Evolutionary conservation across 1,140 invertebrate species (phyloP).

Genomic region (Schlechtendalia chinensis): DNA sequence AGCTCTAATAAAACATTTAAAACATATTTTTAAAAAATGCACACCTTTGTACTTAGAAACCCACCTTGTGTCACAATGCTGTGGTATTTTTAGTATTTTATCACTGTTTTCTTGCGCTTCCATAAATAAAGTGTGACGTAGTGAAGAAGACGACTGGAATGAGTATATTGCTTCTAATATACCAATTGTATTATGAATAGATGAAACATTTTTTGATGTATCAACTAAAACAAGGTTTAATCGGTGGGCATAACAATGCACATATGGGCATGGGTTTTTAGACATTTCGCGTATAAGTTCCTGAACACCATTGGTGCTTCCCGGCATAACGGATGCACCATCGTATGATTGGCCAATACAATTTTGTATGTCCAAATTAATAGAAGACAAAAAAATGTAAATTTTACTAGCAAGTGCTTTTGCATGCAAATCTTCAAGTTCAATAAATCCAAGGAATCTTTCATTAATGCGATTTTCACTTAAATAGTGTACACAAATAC

Average conservation of each 20-base stretch:
- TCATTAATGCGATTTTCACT: constrained; percentile 19
- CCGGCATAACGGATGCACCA: constrained; percentile 50
- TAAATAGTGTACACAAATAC: constrained; percentile 12
- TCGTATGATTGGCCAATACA: constrained; percentile 51
- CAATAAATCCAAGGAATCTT: constrained; percentile 23
- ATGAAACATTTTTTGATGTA: too few relatives aligned
- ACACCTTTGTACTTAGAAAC: constrained; percentile 9
- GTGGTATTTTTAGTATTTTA: constrained; percentile 16
- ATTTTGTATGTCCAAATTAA: constrained; percentile 12
- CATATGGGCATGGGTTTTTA: constrained; percentile 12
- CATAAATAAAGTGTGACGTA: neutral
- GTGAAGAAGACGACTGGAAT: neutral
- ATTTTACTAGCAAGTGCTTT: constrained; percentile 1
- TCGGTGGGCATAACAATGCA: too few relatives aligned
- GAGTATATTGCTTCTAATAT: constrained; percentile 8
- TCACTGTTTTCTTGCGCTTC: neutral
- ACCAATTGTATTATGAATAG: constrained; percentile 14
- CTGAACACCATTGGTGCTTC: constrained; percentile 29
- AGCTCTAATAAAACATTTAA: neutral
- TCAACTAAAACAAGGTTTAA: too few relatives aligned
- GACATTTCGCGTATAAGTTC: neutral
- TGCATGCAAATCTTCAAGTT: neutral
- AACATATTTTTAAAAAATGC: constrained; percentile 15
- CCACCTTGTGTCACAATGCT: constrained; percentile 5
- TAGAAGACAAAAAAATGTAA: neutral